Base-by-base conservation (phyloP, 2,888 invertebrate species). In the Spodoptera littoralis region DNA sequence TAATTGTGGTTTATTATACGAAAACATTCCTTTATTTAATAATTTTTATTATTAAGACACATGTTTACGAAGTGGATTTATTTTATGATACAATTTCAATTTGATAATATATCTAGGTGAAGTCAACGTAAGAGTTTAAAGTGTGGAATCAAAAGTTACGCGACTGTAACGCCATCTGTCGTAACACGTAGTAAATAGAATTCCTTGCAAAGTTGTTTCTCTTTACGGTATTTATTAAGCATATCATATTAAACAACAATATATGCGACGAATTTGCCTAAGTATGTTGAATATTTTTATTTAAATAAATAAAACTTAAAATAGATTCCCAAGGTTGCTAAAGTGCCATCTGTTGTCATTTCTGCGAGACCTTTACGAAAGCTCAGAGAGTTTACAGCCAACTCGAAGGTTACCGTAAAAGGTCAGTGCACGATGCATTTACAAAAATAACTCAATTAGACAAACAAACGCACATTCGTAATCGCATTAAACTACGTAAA, bases 281-380 rank as follows among this genome's bases (percentile, higher is more conserved):
- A 36, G 8, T 9, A 2, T 36, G 36, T 36, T 2, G 9, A 36
- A 0, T 9, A 36, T 36, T 36, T 36, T 9, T 8, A 9, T 36
- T 36, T 9, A 9, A 36, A 36, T 36, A 36, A 36, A 36, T 36
- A 2, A 36, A 36, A 36, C 6, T 36, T 36, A 6, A 36, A 53
- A 27, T 41, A 9, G 13, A 0, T 36, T 24, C 2, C 4, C 12
- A n/a, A 42, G 4, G 18, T 54, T 51, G 43, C 47, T 30, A 57
- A 51, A 80, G 43, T 68, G 79, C 79, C 79, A 78, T 80, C 79
- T 79, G 30, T 73, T 66, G 70, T 60, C 53, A 52, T 24, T 13
- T 8, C 18, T 2, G 13, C 6, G 76, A 60, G 61, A 68, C 60
- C 44, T 46, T 41, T 68, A 42, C 55, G 42, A 43, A 24, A 57